Evolutionary conservation across 2,113 vertebrate species (phyloP), one percentile per base, ranked within the genome.

Genomic region (Brachyhypopomus occidentalis): DNA sequence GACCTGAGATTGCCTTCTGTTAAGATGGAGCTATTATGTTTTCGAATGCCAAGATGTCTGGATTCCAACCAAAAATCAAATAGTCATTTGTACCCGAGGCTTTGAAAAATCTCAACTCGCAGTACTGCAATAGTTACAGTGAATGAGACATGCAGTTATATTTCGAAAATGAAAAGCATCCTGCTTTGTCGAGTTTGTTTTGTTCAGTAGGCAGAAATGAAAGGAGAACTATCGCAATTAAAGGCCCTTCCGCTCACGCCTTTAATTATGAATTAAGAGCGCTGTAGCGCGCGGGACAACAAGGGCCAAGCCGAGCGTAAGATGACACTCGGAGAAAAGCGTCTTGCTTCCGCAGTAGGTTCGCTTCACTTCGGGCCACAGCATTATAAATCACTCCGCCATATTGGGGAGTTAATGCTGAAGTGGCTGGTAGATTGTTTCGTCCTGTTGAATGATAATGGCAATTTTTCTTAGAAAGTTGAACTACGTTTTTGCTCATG

Each of bases 201-300:
- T 4, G 63, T 67, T 20, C 64, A 38, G 27, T n/a, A 2, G 23
- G 66, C 81, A 88, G 80, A 85, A 88, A 59, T 84, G 73, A 72
- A 67, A 74, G 63, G 48, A 2, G 36, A 85, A 87, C 83, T 87
- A 89, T 89, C 84, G 64, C 41, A 80, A 81, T 85, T 87, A 78
- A 84, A 80, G 83, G 76, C 84, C 69, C 76, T 66, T 79, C 72
- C 20, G 30, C 62, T 72, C 25, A 5, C 11, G 62, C 23, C 58
- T 52, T 79, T 52, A 79, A 52, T 79, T 72, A 62, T 72, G 38
- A 81, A 27, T n/a, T 41, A 74, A 71, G 38, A 67, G 81, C 70
- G 63, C 85, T 79, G 82, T 80, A 56, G 80, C 3, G 30, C 12
- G 45, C 75, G 62, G 60, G 22, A 56, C 20, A 64, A 77, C 56